Evolutionary conservation across 2,113 vertebrate genomes (phyloP).

Genomic region (Cyprinodon variegatus): DNA sequence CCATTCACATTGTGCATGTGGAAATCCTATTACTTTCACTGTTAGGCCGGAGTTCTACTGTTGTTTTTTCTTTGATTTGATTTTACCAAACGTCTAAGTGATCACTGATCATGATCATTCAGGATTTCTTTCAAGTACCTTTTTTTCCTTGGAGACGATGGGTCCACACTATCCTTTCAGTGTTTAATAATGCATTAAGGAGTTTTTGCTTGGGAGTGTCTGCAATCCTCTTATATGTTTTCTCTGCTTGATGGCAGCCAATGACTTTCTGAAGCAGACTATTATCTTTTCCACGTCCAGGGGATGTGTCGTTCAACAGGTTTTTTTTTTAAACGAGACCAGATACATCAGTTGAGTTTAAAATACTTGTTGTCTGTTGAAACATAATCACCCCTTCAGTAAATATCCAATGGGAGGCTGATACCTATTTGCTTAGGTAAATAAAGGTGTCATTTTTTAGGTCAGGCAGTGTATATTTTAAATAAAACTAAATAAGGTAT

Average conservation of each 20-base stretch:
- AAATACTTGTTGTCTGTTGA: neutral
- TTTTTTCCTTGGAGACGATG: no score
- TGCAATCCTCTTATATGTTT: neutral
- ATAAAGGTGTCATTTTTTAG: no score
- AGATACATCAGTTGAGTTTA: neutral
- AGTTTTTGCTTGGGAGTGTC: neutral
- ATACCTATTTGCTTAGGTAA: no score
- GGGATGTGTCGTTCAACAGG: neutral
- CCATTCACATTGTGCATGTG: no score
- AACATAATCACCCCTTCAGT: neutral
- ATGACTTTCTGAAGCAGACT: neutral
- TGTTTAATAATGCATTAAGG: neutral
- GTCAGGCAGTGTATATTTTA: no score
- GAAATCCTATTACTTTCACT: no score
- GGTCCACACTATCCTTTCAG: no score
- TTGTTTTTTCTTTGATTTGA: no score
- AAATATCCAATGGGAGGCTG: no score
- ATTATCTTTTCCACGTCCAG: neutral
- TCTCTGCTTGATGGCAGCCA: neutral
- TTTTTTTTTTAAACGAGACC: neutral
- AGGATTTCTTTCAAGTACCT: no score
- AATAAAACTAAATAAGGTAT: neutral
- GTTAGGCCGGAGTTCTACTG: neutral
- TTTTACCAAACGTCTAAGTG: no score
- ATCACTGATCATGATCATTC: no score